A percentile compares a stretch with the other conserved stretches of the same genome.
phyloP scores from a whole-genome alignment of 1,140 invertebrate genomes.

The Drosophila arizonae region DNA sequence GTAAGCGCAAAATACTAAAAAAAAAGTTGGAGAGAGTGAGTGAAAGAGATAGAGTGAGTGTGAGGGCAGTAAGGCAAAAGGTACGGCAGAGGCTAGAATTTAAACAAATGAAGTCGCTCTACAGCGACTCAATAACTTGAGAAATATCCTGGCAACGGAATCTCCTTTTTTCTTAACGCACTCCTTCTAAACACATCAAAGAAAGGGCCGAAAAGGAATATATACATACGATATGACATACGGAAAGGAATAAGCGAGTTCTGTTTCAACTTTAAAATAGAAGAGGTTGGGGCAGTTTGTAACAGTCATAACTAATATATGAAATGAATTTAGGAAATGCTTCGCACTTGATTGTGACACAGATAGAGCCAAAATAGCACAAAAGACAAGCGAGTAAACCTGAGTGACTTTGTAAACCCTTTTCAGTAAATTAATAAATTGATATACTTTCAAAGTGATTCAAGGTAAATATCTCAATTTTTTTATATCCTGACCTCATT shows the following conservation, averaged over 20 bases:
- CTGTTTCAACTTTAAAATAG: background rate
- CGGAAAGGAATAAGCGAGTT: background rate
- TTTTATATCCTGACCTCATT: too few relatives aligned
- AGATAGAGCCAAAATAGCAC: too few relatives aligned
- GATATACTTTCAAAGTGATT: too few relatives aligned
- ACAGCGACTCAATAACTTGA: conserved; percentile 12
- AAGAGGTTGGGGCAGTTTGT: too few relatives aligned
- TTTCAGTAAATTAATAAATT: too few relatives aligned
- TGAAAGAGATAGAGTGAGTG: background rate
- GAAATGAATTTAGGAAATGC: too few relatives aligned
- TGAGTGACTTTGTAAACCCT: too few relatives aligned
- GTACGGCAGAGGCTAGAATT: conserved; percentile 49
- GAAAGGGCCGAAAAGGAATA: conserved; percentile 19
- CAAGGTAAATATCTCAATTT: too few relatives aligned
- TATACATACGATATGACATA: background rate
- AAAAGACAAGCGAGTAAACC: too few relatives aligned
- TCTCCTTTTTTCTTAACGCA: background rate
- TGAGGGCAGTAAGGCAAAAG: conserved; percentile 38
- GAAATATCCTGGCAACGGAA: conserved; percentile 10
- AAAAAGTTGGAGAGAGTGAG: conserved; percentile 18
- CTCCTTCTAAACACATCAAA: conserved; percentile 35
- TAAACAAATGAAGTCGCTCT: conserved; percentile 69
- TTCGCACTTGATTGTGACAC: too few relatives aligned
- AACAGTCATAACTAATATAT: too few relatives aligned
- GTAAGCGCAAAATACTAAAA: conserved; percentile 56